Evolutionary conservation across 1,140 invertebrate species (phyloP).

Genomic region (Drosophila ambigua): DNA sequence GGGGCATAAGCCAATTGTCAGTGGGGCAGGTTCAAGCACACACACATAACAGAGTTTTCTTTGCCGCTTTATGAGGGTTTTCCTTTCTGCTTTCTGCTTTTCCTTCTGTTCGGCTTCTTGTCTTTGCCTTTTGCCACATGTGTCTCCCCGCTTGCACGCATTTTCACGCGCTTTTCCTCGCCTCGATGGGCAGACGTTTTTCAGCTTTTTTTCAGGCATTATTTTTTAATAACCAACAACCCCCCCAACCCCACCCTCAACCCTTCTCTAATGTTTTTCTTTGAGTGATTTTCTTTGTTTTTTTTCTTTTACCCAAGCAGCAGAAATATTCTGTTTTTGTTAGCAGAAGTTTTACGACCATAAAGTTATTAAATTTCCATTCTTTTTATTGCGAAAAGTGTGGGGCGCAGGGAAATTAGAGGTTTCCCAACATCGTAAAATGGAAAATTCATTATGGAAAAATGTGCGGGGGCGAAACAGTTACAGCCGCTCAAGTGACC

Average conservation of each 20-base stretch:
- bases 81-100: slow-evolving; percentile 39
- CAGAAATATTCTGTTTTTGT: slow-evolving; percentile 24
- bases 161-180: slow-evolving; percentile 74
- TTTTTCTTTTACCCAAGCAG: not conserved
- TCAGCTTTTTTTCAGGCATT: slow-evolving; percentile 46
- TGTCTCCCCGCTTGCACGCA: slow-evolving; percentile 48
- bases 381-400: slow-evolving; percentile 46
- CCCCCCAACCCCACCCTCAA: not conserved
- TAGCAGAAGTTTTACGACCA: slow-evolving; percentile 52
- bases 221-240: slow-evolving; percentile 66
- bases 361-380: slow-evolving; percentile 80
- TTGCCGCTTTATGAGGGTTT: slow-evolving; percentile 51
- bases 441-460: slow-evolving; percentile 52
- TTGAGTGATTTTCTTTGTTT: slow-evolving; percentile 78
- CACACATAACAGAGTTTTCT: slow-evolving; percentile 40
- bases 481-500: slow-evolving; percentile 41
- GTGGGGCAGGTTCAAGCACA: slow-evolving; percentile 72
- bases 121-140: not conserved
- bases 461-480: not conserved
- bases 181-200: slow-evolving; percentile 52
- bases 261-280: slow-evolving; percentile 44
- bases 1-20: slow-evolving; percentile 75
- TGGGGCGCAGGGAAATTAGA: slow-evolving; percentile 35
- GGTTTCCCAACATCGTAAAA: slow-evolving; percentile 60
- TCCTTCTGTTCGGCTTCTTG: not conserved